phyloP scores from a whole-genome alignment of 2,113 vertebrate genomes.

The Chionis minor region DNA sequence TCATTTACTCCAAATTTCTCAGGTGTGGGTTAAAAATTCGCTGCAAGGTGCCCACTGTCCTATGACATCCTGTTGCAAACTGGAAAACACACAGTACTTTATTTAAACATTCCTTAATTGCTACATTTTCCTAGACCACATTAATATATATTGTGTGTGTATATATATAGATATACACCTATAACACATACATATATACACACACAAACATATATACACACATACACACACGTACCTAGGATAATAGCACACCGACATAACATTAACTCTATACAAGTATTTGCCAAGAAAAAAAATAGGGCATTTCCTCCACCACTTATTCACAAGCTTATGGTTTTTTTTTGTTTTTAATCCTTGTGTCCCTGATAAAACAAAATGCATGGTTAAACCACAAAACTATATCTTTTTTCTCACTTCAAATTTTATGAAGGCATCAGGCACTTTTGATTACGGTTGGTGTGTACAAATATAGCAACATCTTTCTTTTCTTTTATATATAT shows the following conservation, averaged over 20 bases:
- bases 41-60: constrained; percentile 71
- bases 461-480: constrained; percentile 86
- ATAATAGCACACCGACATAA: constrained; percentile 76
- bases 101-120: constrained; percentile 80
- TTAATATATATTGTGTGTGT: constrained; percentile 68
- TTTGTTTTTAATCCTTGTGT: constrained; percentile 74
- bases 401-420: constrained; percentile 73
- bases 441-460: constrained; percentile 89
- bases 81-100: constrained; percentile 73
- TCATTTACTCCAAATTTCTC: constrained; percentile 68
- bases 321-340: constrained; percentile 84
- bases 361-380: constrained; percentile 82
- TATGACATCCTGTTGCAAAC: constrained; percentile 73
- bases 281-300: constrained; percentile 78
- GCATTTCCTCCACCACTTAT: constrained; percentile 82
- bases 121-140: constrained; percentile 78
- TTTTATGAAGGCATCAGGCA: constrained; percentile 89
- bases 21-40: constrained; percentile 68
- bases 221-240: constrained; percentile 67
- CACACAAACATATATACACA: constrained; percentile 52
- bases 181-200: constrained; percentile 57
- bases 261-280: constrained; percentile 77
- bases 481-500: constrained; percentile 57
- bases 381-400: constrained; percentile 82
- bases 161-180: constrained; percentile 47